Evolutionary conservation across 2,888 invertebrate species (phyloP).

Genomic region (Hedya salicella): DNA sequence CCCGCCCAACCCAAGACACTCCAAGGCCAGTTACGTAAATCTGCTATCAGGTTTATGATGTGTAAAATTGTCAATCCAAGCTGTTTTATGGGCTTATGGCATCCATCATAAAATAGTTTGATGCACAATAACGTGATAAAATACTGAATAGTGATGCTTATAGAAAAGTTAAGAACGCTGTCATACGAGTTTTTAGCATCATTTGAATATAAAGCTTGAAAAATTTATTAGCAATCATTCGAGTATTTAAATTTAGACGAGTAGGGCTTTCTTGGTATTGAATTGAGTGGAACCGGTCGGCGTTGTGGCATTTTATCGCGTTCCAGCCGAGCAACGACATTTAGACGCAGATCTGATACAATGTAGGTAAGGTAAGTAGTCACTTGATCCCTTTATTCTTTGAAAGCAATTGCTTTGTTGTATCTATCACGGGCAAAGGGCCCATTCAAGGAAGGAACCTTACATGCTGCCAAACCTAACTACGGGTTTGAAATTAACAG

Average conservation of each 20-base stretch:
- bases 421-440: background rate
- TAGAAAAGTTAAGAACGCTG: slow-evolving; percentile 7
- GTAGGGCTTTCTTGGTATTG: slow-evolving; percentile 42
- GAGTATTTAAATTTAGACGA: slow-evolving; percentile 40
- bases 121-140: slow-evolving; percentile 2
- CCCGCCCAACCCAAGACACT: background rate
- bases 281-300: slow-evolving; percentile 34
- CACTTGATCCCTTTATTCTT: background rate
- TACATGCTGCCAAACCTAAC: background rate
- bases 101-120: slow-evolving; percentile 11
- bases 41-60: background rate
- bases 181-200: slow-evolving; percentile 12
- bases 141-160: slow-evolving; percentile 8
- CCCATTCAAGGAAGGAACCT: background rate
- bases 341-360: slow-evolving; percentile 30
- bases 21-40: background rate
- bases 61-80: background rate
- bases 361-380: slow-evolving; percentile 5
- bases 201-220: slow-evolving; percentile 40
- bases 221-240: slow-evolving; percentile 42
- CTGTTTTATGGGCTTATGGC: background rate
- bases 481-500: background rate
- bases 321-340: slow-evolving; percentile 35
- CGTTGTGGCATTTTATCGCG: slow-evolving; percentile 35
- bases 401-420: background rate